Percentiles rank a stretch among this genome's conserved stretches.
Evolutionary conservation across 1,140 invertebrate genomes (phyloP).

Genomic region (Papilio helenus): DNA sequence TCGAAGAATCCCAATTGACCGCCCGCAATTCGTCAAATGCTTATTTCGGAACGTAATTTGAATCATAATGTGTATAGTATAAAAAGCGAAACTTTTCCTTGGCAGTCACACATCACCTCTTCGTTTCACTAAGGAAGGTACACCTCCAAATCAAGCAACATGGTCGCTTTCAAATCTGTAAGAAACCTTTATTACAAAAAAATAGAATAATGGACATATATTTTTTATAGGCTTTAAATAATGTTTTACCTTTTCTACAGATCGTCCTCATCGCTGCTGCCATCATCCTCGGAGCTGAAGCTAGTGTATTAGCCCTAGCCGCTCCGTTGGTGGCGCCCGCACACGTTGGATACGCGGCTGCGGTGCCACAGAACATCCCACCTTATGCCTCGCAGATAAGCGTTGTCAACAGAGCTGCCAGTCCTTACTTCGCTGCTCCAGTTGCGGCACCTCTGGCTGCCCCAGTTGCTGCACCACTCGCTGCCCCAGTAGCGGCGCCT

Average conservation of each 20-base stretch:
- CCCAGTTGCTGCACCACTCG: conserved; percentile 48
- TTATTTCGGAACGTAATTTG: conserved; percentile 71
- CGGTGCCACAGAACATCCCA: conserved; percentile 82
- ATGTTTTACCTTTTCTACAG: conserved; percentile 52
- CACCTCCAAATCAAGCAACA: conserved; percentile 69
- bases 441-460: conserved; percentile 56
- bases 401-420: conserved; percentile 76
- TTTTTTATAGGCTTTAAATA: background rate
- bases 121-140: conserved; percentile 76
- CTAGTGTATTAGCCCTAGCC: conserved; percentile 63
- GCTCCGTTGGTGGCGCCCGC: conserved; percentile 69
- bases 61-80: conserved; percentile 77
- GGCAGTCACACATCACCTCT: conserved; percentile 67
- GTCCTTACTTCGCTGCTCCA: conserved; percentile 63
- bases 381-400: conserved; percentile 83
- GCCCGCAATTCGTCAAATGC: conserved; percentile 72
- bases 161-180: conserved; percentile 80
- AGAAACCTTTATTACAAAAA: conserved; percentile 46
- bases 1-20: conserved; percentile 74
- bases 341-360: conserved; percentile 72
- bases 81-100: conserved; percentile 70
- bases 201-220: conserved; percentile 33
- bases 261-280: conserved; percentile 72
- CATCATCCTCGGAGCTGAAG: conserved; percentile 73
- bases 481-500: conserved; percentile 56